Evolutionary conservation across 2,888 invertebrate species (phyloP), one percentile per base, ranked within the genome.

Genomic region (Xestoiulus laeticollis): DNA sequence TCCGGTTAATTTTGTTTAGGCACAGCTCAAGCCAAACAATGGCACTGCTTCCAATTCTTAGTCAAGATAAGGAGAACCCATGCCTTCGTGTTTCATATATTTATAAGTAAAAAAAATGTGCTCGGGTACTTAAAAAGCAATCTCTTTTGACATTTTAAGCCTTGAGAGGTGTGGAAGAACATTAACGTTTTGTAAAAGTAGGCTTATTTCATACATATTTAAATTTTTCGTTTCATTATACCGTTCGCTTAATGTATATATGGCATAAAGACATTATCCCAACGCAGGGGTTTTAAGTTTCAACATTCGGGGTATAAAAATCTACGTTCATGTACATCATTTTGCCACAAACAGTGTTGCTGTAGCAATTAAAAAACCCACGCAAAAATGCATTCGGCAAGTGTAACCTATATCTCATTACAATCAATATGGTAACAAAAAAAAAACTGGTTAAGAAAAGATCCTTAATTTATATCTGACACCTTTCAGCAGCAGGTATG

Each of bases 1-100:
- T 68, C 68, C 14, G 68, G 68, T 68, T 68, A 68, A 26, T 68
- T 68, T 68, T 26, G 68, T 68, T 68, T 10, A 68, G 10, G 68
- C 68, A 68, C 59, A 59, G n/a, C 68, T 68, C 68, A 26, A 68
- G 68, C 68, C 68, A 68, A 68, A 68, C 68, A 68, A 68, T 68
- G 19, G 68, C 22, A 68, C 68, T 68, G 26, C 68, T 68, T 68
- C 68, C 68, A 68, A 68, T 8, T 68, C 68, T 26, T 26, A 12
- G 68, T 26, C 22, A 26, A 68, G 68, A 68, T 68, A 68, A 68
- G 68, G 68, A 68, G 68, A 68, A 68, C 68, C 68, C 68, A 68
- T 68, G 68, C 68, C 68, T 68, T 68, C 68, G 26, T 68, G 22
- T 68, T 68, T 68, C 68, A 10, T 26, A 68, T 22, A 68, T 22